phyloP scores from a whole-genome alignment of 2,797 vertebrate species.

The Sebastolobus alascanus region DNA sequence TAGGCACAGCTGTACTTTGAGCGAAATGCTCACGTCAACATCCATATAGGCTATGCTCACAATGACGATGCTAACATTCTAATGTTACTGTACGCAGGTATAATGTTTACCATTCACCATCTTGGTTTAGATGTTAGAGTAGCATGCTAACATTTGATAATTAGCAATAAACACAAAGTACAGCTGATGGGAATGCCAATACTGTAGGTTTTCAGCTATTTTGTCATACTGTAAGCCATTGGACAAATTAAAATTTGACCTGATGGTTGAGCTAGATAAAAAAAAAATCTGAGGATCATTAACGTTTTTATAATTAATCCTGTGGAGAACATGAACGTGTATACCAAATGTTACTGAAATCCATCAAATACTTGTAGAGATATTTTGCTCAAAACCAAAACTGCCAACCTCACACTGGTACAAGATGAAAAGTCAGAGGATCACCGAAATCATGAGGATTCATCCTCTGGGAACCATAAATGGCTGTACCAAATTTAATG shows the following conservation, averaged over 20 bases:
- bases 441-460: not conserved
- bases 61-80: not conserved
- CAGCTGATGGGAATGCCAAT: too few species aligned
- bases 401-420: too few species aligned
- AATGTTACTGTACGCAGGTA: not conserved
- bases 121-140: not conserved
- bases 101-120: not conserved
- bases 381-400: too few species aligned
- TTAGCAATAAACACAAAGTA: too few species aligned
- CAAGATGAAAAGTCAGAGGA: not conserved
- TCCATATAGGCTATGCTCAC: not conserved
- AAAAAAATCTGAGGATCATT: too few species aligned
- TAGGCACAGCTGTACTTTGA: not conserved
- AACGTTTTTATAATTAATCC: not conserved
- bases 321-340: not conserved
- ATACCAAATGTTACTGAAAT: not conserved
- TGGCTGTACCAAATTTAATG: not conserved
- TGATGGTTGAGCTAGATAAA: too few species aligned
- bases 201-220: too few species aligned
- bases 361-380: not conserved
- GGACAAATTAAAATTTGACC: too few species aligned
- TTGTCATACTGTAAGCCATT: too few species aligned
- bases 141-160: not conserved
- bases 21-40: not conserved
- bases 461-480: not conserved